Conservation (phyloP, 1,140 invertebrate species). For the Drosophila teissieri region DNA sequence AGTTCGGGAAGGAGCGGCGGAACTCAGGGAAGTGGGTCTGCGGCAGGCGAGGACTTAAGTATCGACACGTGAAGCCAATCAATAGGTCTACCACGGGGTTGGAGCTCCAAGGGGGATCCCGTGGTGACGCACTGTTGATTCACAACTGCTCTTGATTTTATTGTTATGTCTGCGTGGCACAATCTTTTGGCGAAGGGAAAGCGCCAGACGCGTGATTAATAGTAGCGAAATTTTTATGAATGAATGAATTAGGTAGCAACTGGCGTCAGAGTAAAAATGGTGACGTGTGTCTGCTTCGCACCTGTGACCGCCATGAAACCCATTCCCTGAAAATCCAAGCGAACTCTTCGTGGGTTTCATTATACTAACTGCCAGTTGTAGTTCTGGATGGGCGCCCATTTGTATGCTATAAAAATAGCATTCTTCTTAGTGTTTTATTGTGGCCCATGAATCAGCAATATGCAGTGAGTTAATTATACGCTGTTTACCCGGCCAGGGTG, state of each 20-base stretch:
- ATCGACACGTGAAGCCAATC: constrained; percentile 77
- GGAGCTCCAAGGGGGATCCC: not conserved
- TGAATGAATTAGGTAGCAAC: constrained; percentile 65
- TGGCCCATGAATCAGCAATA: constrained; percentile 45
- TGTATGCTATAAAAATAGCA: constrained; percentile 66
- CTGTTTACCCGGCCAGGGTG: not conserved
- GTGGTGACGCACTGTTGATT: constrained; percentile 78
- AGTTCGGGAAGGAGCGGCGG: constrained; percentile 11
- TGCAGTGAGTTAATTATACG: constrained; percentile 49
- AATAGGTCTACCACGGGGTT: constrained; percentile 44
- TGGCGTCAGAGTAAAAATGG: constrained; percentile 59
- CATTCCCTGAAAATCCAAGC: not conserved
- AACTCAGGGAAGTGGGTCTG: not conserved
- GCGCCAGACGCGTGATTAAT: constrained; percentile 58
- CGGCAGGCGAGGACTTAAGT: constrained; percentile 28
- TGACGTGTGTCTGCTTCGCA: constrained; percentile 61
- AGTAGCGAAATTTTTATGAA: constrained; percentile 73
- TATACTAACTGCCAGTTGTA: constrained; percentile 52
- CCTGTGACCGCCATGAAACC: constrained; percentile 53
- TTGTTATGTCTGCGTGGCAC: constrained; percentile 52
- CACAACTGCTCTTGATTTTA: constrained; percentile 70
- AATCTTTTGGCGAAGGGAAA: constrained; percentile 1
- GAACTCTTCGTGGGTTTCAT: constrained; percentile 44
- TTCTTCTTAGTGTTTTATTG: constrained; percentile 42
- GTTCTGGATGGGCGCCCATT: constrained; percentile 46